phyloP scores from a whole-genome alignment of 2,888 invertebrate species.

The Axea sp. region DNA sequence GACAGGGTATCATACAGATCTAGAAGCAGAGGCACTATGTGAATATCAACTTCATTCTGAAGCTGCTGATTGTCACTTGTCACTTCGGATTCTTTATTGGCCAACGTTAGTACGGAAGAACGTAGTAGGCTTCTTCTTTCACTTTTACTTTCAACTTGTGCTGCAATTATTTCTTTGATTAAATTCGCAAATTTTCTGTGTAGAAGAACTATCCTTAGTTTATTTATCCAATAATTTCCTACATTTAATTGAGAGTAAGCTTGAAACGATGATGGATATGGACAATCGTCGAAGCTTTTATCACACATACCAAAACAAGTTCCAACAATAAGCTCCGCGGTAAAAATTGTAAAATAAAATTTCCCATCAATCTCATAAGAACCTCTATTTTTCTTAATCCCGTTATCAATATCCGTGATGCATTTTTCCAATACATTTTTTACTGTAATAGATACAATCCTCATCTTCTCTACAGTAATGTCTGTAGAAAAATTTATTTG shows the following conservation, averaged over 20 bases:
- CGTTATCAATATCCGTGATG: slow-evolving; percentile 44
- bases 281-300: no score
- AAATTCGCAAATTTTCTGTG: no score
- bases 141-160: no score
- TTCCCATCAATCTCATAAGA: slow-evolving; percentile 66
- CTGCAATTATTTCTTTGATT: no score
- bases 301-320: slow-evolving; percentile 11
- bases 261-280: no score
- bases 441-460: slow-evolving; percentile 66
- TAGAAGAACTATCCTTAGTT: no score
- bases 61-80: neutral
- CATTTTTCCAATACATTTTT: slow-evolving; percentile 65
- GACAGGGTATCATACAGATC: slow-evolving; percentile 82
- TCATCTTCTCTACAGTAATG: slow-evolving; percentile 65
- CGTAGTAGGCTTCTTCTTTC: no score
- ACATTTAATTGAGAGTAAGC: no score
- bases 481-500: slow-evolving; percentile 37
- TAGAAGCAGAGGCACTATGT: slow-evolving; percentile 80
- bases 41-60: slow-evolving; percentile 71
- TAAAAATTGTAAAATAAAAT: slow-evolving; percentile 63
- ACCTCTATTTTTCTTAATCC: slow-evolving; percentile 28
- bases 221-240: no score
- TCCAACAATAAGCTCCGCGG: slow-evolving; percentile 68
- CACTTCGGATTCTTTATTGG: no score
- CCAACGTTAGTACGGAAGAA: no score